Evolutionary conservation across 2,888 invertebrate genomes (phyloP).

Genomic region (Cremastinae sp.): DNA sequence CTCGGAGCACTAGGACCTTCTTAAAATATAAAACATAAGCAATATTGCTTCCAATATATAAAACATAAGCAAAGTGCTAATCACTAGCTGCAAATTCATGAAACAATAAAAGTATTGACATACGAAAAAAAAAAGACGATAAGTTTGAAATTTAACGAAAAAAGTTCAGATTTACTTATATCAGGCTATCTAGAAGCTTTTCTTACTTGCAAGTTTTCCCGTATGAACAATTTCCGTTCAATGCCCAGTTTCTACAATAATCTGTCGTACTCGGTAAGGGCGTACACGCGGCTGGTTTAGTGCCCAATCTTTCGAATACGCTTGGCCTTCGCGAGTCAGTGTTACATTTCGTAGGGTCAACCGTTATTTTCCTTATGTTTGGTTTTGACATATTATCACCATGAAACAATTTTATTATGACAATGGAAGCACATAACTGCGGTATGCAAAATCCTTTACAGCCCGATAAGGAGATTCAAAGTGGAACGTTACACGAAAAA

Average conservation of each 20-base stretch:
- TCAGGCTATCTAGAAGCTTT: neutral
- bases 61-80: constrained; percentile 39
- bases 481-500: constrained; percentile 2
- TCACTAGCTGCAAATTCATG: constrained; percentile 30
- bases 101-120: constrained; percentile 10
- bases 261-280: constrained; percentile 82
- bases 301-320: constrained; percentile 91
- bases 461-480: constrained; percentile 38
- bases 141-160: constrained; percentile 31
- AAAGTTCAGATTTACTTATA: neutral
- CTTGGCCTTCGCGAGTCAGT: constrained; percentile 86
- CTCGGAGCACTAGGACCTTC: neutral
- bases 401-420: constrained; percentile 77
- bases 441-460: constrained; percentile 66
- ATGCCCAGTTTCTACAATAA: constrained; percentile 89
- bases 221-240: constrained; percentile 89
- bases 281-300: constrained; percentile 84
- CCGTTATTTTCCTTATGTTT: constrained; percentile 89
- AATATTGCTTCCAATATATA: constrained; percentile 22
- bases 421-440: constrained; percentile 79
- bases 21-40: constrained; percentile 39
- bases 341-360: constrained; percentile 87
- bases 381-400: constrained; percentile 84
- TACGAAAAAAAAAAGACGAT: constrained; percentile 9
- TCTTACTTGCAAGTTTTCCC: constrained; percentile 88